Evolutionary conservation across 2,888 invertebrate genomes (phyloP).

Genomic region (Galeopsomyia nigrocyanea): DNA sequence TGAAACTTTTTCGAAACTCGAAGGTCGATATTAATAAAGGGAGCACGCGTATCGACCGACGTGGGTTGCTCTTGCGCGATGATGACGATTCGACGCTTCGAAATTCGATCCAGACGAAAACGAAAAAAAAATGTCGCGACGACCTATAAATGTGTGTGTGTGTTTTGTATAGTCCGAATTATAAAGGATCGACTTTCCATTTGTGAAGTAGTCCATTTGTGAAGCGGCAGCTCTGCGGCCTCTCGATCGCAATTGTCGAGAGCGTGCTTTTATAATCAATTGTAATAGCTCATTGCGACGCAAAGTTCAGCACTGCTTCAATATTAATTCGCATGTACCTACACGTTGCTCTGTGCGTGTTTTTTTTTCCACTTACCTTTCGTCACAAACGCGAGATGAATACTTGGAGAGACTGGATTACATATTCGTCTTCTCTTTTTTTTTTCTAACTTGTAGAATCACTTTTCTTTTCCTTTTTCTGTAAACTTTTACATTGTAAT

Average conservation of each 20-base stretch:
- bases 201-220: background rate
- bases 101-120: background rate
- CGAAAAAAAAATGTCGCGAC: conserved; percentile 6
- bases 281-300: background rate
- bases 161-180: no score
- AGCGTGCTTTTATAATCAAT: conserved; percentile 22
- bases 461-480: conserved; percentile 3
- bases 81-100: background rate
- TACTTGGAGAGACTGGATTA: no score
- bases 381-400: no score
- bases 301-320: background rate
- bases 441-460: background rate
- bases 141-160: no score
- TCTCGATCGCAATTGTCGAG: conserved; percentile 49
- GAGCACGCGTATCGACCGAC: background rate
- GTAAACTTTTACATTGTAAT: conserved; percentile 23
- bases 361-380: background rate
- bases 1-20: conserved; percentile 14
- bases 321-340: background rate
- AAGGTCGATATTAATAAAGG: background rate
- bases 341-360: background rate
- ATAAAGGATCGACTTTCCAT: no score
- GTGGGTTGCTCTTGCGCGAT: background rate
- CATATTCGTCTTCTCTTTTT: background rate
- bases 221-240: conserved; percentile 49